These are phyloP conservation scores for Rhynchonycteris naso DNA, from an alignment of 2,797 vertebrate species.

Conservation along the genomic window DNA sequence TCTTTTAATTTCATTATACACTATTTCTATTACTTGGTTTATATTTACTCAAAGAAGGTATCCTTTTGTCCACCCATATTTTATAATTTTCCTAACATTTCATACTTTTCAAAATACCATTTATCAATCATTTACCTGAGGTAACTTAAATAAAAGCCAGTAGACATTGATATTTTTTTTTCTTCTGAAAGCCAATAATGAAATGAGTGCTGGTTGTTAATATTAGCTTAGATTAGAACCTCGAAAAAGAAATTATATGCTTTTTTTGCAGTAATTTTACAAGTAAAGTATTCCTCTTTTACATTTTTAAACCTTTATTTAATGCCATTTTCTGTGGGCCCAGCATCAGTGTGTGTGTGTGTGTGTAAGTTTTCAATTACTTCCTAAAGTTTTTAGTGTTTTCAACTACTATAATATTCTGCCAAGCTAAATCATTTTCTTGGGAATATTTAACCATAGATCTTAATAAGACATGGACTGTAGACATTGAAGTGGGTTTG, in stretches of 20 bases:
- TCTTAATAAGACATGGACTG: neutral
- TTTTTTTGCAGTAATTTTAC: neutral
- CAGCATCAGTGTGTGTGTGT: neutral
- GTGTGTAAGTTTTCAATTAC: neutral
- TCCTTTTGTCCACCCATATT: neutral
- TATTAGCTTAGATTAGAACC: neutral
- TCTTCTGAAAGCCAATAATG: neutral
- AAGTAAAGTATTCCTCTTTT: neutral
- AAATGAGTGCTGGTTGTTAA: neutral
- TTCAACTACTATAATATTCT: neutral
- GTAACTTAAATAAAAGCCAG: slow-evolving; percentile 32
- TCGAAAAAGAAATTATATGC: neutral
- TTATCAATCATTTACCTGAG: neutral
- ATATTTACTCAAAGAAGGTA: neutral
- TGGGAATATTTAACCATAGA: neutral
- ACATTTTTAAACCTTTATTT: neutral
- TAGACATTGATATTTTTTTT: neutral
- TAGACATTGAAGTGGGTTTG: neutral
- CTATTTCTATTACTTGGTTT: slow-evolving; percentile 32
- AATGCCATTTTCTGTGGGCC: neutral
- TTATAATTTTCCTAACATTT: slow-evolving; percentile 4
- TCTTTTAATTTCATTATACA: neutral
- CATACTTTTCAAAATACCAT: neutral
- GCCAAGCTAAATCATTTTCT: neutral
- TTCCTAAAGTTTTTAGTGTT: neutral